Conservation (phyloP, 2,888 invertebrate genomes). For the Pseudanteris insignis region DNA sequence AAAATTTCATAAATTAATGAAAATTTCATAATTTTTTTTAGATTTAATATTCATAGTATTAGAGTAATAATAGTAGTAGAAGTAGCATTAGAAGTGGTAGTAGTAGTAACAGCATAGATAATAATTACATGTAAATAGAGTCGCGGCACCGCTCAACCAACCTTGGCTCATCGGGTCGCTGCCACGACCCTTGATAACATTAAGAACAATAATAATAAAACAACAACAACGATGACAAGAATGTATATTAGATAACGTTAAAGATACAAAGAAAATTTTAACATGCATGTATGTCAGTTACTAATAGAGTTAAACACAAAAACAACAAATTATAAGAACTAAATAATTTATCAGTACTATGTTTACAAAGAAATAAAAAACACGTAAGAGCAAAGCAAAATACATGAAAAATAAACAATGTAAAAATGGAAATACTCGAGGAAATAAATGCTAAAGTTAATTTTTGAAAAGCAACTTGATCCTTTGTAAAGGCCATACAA, state of each 20-base stretch:
- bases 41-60: too few relatives aligned
- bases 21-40: too few relatives aligned
- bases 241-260: slow-evolving; percentile 1
- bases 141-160: too few relatives aligned
- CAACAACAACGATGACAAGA: neutral
- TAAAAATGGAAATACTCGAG: neutral
- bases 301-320: slow-evolving; percentile 10
- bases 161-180: too few relatives aligned
- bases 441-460: slow-evolving; percentile 12
- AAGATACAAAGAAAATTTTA: neutral
- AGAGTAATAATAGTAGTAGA: too few relatives aligned
- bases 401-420: neutral
- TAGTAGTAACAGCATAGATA: too few relatives aligned
- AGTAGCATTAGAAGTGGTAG: too few relatives aligned
- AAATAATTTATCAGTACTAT: neutral
- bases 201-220: neutral
- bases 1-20: slow-evolving; percentile 28
- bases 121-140: too few relatives aligned
- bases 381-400: slow-evolving; percentile 16
- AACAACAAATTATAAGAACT: slow-evolving; percentile 6
- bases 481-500: slow-evolving; percentile 47
- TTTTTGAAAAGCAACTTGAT: slow-evolving; percentile 37
- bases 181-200: too few relatives aligned
- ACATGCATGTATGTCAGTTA: neutral
- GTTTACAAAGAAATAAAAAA: slow-evolving; percentile 11